These are phyloP conservation scores for Meloidogyne floridensis DNA, from an alignment of 1,140 invertebrate genomes.

Conservation along the genomic window DNA sequence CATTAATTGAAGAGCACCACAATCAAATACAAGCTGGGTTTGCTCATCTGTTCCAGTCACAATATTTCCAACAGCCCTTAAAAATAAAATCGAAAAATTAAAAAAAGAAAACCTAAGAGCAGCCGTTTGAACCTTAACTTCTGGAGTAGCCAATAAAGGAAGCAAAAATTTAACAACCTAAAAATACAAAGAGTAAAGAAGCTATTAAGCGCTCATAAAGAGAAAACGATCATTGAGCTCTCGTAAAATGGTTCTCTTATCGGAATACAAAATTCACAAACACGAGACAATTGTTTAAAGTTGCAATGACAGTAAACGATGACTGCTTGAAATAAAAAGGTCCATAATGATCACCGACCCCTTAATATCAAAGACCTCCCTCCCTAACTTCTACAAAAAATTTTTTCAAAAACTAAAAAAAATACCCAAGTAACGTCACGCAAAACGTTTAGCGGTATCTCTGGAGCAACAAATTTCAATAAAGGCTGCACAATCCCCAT, in stretches of 20 bases:
- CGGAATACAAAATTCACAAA: too few relatives aligned
- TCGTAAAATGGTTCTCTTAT: too few relatives aligned
- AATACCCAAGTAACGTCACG: slow-evolving; percentile 93
- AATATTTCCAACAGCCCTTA: slow-evolving; percentile 92
- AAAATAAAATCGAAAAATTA: too few relatives aligned
- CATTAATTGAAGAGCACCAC: slow-evolving; percentile 88
- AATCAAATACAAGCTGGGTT: slow-evolving; percentile 89
- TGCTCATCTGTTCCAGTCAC: slow-evolving; percentile 98
- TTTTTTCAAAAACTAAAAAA: not conserved
- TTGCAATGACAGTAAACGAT: too few relatives aligned
- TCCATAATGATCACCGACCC: not conserved
- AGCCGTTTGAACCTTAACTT: slow-evolving; percentile 94
- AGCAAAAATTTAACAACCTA: slow-evolving; percentile 82
- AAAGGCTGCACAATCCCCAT: slow-evolving; percentile 85
- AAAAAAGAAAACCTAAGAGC: slow-evolving; percentile 72
- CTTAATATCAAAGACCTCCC: not conserved
- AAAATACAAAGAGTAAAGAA: not conserved
- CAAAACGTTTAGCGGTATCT: slow-evolving; percentile 87
- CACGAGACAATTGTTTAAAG: too few relatives aligned
- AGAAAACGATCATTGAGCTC: too few relatives aligned
- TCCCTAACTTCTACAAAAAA: too few relatives aligned
- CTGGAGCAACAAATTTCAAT: slow-evolving; percentile 85
- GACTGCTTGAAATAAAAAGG: too few relatives aligned
- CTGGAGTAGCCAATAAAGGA: slow-evolving; percentile 88
- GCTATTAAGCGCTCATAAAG: too few relatives aligned